Conservation (phyloP, 2,888 invertebrate genomes). For the Mesochorus sp. region DNA sequence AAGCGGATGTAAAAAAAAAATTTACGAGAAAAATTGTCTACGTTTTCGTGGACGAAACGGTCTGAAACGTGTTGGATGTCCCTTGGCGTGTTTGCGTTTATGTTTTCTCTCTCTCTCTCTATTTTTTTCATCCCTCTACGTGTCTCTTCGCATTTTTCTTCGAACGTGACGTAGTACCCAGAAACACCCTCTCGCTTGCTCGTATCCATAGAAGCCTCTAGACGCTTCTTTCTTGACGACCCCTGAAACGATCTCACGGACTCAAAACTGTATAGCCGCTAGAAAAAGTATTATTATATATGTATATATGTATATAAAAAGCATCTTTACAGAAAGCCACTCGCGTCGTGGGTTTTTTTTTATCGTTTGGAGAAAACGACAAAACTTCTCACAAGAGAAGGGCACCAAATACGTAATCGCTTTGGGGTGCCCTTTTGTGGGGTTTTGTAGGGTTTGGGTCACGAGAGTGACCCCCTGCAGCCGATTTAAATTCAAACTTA, state of each 20-base stretch:
- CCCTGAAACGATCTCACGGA: slow-evolving; percentile 2
- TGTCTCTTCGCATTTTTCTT: slow-evolving; percentile 27
- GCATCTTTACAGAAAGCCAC: too few relatives aligned
- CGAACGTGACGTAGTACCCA: slow-evolving; percentile 53
- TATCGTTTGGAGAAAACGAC: too few relatives aligned
- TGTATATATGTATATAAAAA: background rate
- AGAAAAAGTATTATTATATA: too few relatives aligned
- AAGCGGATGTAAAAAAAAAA: background rate
- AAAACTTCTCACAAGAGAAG: too few relatives aligned
- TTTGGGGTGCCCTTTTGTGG: too few relatives aligned
- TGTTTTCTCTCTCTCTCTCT: too few relatives aligned
- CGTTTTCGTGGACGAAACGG: too few relatives aligned
- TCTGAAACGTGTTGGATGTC: background rate
- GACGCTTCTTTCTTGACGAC: slow-evolving; percentile 16
- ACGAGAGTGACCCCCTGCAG: too few relatives aligned
- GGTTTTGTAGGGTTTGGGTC: too few relatives aligned
- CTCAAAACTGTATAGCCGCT: slow-evolving; percentile 24
- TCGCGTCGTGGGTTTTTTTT: too few relatives aligned
- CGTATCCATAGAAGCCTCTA: slow-evolving; percentile 15
- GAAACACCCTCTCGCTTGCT: slow-evolving; percentile 31
- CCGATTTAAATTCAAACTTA: too few relatives aligned
- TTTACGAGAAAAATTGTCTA: slow-evolving; percentile 3
- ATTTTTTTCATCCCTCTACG: background rate
- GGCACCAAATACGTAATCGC: too few relatives aligned
- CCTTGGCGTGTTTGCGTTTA: background rate